Evolutionary conservation across 2,113 vertebrate species (phyloP).

Genomic region (Rhineura floridana): DNA sequence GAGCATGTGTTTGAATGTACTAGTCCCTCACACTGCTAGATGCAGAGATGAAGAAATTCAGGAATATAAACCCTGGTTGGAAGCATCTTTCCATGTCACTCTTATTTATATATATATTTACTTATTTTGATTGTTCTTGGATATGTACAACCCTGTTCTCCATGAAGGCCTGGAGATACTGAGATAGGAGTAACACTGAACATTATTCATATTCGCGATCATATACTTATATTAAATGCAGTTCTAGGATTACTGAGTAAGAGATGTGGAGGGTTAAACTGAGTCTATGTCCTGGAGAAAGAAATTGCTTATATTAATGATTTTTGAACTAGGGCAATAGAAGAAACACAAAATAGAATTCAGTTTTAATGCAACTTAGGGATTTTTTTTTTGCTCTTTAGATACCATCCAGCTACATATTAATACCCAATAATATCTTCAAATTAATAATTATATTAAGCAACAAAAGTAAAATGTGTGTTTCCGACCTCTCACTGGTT

Average conservation of each 20-base stretch:
- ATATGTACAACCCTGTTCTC: too few relatives aligned
- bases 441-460: background rate
- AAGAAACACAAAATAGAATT: background rate
- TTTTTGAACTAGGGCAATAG: background rate
- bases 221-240: background rate
- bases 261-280: background rate
- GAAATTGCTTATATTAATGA: background rate
- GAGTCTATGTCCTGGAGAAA: background rate
- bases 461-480: background rate
- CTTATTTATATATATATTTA: too few relatives aligned
- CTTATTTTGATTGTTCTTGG: too few relatives aligned
- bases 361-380: background rate
- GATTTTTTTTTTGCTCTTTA: background rate
- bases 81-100: too few relatives aligned
- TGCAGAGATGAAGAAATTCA: too few relatives aligned
- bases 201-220: background rate
- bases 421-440: background rate
- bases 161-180: background rate
- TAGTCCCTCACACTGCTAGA: too few relatives aligned
- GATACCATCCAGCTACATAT: background rate
- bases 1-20: too few relatives aligned
- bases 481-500: background rate
- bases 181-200: background rate
- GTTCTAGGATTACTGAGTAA: background rate
- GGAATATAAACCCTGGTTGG: too few relatives aligned